Base-by-base conservation (phyloP, 37 sponge, comb jelly and placozoan species). In the Trichoplax adhaerens region DNA sequence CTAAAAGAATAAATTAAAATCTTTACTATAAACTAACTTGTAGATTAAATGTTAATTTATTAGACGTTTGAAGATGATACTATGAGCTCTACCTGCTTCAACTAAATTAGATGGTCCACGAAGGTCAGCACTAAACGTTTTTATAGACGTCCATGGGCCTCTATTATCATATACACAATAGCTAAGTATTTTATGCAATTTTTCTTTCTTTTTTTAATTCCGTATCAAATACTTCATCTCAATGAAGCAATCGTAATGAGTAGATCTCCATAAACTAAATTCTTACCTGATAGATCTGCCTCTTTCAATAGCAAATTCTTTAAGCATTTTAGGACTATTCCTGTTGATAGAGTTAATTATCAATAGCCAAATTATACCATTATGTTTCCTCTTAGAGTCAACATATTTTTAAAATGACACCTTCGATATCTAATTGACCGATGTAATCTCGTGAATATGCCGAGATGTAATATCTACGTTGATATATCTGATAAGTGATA, bases 121-220 rank as follows among this genome's bases (percentile, higher is more conserved):
- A 58, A 54, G 49, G 1, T 90, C 84, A n/a, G 81, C 83, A 56
- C 68, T 75, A 74, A 65, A 90, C 70, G 79, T 81, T 50, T 73
- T 65, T 3, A 90, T 77, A 56, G 69, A 61, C 49, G 61, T 80
- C 91, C 91, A 90, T 4, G 91, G 87, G 7, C 91, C 91, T 68
- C 90, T 89, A 56, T 0, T 68, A 50, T 46, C 5, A 54, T 62
- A 73, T 46, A 2, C 50, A 77, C 72, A 63, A 29, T 29, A 29
- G 29, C 29, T 29, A 29, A 29, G 29, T 29, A 29, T 29, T 29
- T 29, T 29, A 29, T 29, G 29, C 29, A 29, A 29, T 29, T 29
- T 29, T 29, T 29, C 29, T 29, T 29, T 29, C 29, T 29, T 29
- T 29, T 29, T 29, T 29, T 29, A 29, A 29, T 29, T 29, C 29